phyloP scores from a whole-genome alignment of 2,113 vertebrate genomes.

The Callipepla squamata region DNA sequence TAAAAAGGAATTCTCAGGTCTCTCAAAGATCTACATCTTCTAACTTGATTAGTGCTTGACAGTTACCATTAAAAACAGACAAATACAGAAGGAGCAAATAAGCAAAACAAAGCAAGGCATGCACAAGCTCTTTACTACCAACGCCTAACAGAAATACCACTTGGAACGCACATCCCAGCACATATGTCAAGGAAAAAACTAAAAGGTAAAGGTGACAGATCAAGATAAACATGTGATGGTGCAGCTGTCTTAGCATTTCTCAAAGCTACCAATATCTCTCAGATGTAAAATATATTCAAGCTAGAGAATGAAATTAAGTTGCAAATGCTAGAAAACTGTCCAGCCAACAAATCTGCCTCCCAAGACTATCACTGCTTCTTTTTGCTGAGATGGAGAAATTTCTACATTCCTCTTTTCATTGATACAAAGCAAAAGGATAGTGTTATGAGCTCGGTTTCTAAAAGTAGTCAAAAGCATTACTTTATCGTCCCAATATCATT shows the following conservation, averaged over 20 bases:
- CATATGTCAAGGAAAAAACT: fast-evolving
- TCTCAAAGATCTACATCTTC: background rate
- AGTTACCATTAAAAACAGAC: background rate
- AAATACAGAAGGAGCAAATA: background rate
- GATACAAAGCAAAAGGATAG: background rate
- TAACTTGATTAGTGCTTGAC: background rate
- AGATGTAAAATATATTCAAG: background rate
- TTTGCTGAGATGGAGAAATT: background rate
- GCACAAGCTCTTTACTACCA: background rate
- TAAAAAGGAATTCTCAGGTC: background rate
- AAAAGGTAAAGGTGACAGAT: background rate
- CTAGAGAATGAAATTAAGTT: background rate
- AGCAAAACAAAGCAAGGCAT: background rate
- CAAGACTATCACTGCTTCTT: background rate
- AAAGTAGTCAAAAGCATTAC: background rate
- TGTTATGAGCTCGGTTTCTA: background rate
- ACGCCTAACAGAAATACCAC: background rate
- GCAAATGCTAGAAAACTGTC: background rate
- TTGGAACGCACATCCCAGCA: background rate
- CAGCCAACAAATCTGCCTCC: background rate
- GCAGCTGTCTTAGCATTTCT: background rate
- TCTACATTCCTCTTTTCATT: background rate
- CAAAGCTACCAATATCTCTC: background rate
- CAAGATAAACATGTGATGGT: background rate
- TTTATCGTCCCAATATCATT: background rate